A percentile compares a stretch with the other conserved stretches of the same genome.
Conservation (phyloP, 2,113 vertebrate genomes). For the Probosciger aterrimus region DNA sequence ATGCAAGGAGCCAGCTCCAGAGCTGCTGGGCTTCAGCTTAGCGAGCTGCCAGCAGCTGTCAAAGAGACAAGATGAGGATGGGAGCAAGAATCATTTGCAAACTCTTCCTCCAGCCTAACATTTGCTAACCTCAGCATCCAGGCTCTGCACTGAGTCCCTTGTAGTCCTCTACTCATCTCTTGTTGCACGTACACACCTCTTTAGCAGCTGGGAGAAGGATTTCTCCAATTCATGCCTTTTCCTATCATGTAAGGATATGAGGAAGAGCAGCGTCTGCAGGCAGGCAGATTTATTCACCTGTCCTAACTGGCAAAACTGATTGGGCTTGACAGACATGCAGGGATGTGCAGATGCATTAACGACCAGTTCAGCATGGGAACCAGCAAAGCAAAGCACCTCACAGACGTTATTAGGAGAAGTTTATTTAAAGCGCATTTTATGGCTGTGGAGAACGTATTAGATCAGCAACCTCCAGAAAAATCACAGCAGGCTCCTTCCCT, state of each 20-base stretch:
- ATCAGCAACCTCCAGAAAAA: not conserved
- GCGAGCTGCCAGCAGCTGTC: conserved; percentile 38
- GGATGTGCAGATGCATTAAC: conserved; percentile 28
- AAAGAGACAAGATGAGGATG: not conserved
- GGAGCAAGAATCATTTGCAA: not conserved
- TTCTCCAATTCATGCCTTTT: not conserved
- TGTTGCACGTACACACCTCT: rapidly evolving
- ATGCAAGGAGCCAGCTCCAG: not conserved
- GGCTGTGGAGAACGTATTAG: not conserved
- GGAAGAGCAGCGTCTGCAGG: not conserved
- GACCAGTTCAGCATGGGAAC: conserved; percentile 54
- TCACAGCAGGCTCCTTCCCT: not conserved
- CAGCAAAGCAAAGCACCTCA: not conserved
- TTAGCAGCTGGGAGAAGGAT: not conserved
- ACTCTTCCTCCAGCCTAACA: not conserved
- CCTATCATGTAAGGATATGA: not conserved
- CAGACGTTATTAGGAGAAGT: not conserved
- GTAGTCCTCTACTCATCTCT: not conserved
- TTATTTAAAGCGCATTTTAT: not conserved
- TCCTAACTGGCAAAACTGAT: conserved; percentile 10
- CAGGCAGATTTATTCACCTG: conserved; percentile 32
- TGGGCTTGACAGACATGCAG: conserved; percentile 23
- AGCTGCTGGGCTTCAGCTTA: not conserved
- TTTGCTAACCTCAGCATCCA: not conserved
- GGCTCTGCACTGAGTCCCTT: not conserved